A percentile compares a stretch with the other conserved stretches of the same genome.
Evolutionary conservation across 1,140 invertebrate genomes (phyloP).

Genomic region (Episyrphus balteatus): DNA sequence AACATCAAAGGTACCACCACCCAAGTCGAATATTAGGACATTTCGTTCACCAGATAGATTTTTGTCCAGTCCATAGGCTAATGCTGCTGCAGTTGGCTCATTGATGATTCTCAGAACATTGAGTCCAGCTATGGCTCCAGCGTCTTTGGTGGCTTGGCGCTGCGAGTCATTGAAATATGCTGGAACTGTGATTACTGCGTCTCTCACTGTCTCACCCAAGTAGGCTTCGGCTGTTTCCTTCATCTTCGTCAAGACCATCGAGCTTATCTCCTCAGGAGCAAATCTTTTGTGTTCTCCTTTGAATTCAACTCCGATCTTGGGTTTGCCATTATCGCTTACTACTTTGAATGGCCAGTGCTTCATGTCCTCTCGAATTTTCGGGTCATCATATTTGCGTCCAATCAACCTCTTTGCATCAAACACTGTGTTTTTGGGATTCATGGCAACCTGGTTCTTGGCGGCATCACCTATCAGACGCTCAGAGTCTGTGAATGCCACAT

Average conservation of each 20-base stretch:
- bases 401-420: constrained; percentile 50
- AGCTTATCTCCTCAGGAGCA: constrained; percentile 64
- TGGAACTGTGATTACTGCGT: constrained; percentile 49
- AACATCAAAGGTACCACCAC: constrained; percentile 71
- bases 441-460: constrained; percentile 54
- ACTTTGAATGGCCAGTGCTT: constrained; percentile 69
- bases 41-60: constrained; percentile 64
- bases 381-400: constrained; percentile 54
- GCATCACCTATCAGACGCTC: constrained; percentile 93
- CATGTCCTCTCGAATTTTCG: constrained; percentile 61
- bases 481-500: constrained; percentile 92
- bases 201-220: constrained; percentile 55
- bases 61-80: constrained; percentile 66
- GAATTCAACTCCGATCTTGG: constrained; percentile 60
- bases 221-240: constrained; percentile 72
- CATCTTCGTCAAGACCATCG: constrained; percentile 70
- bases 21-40: constrained; percentile 62
- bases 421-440: constrained; percentile 33
- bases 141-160: constrained; percentile 54
- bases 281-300: constrained; percentile 64
- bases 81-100: constrained; percentile 61
- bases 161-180: constrained; percentile 56
- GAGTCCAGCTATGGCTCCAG: constrained; percentile 52
- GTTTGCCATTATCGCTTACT: constrained; percentile 50
- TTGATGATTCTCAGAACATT: constrained; percentile 61